phyloP scores from a whole-genome alignment of 1,140 invertebrate genomes.

The Drosophila albomicans region DNA sequence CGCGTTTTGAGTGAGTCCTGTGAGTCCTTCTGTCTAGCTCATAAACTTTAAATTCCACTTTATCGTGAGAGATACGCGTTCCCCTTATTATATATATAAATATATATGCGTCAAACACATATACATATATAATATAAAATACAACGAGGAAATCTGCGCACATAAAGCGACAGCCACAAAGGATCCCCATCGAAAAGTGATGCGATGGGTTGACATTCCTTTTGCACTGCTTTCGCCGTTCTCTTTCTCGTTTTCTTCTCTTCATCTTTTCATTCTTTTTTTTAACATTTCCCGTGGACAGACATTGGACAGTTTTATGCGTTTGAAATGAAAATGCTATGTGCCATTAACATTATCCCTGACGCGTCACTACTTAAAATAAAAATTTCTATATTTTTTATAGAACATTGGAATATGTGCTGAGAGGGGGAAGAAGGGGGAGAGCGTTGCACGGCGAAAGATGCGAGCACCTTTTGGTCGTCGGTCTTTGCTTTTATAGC shows the following conservation, averaged over 20 bases:
- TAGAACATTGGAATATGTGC: slow-evolving; percentile 48
- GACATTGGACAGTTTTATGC: slow-evolving; percentile 75
- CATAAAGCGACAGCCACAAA: slow-evolving; percentile 74
- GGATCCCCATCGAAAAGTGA: slow-evolving; percentile 21
- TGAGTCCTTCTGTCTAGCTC: slow-evolving; percentile 60
- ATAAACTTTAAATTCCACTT: slow-evolving; percentile 78
- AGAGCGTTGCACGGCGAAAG: slow-evolving; percentile 8
- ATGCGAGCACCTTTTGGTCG: slow-evolving; percentile 72
- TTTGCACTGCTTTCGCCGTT: slow-evolving; percentile 30
- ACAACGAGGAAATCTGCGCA: slow-evolving; percentile 61
- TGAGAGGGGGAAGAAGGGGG: too few relatives aligned
- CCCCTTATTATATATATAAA: slow-evolving; percentile 58
- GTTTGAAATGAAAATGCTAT: slow-evolving; percentile 83
- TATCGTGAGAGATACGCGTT: slow-evolving; percentile 65
- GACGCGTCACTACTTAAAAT: slow-evolving; percentile 84
- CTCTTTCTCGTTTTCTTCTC: slow-evolving; percentile 17
- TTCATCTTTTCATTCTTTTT: slow-evolving; percentile 22
- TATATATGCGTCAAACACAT: neutral
- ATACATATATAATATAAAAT: slow-evolving; percentile 43
- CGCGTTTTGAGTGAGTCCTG: slow-evolving; percentile 17
- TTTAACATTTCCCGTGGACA: slow-evolving; percentile 59
- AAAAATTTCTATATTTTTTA: slow-evolving; percentile 83
- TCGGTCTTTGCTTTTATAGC: slow-evolving; percentile 76
- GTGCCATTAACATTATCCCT: slow-evolving; percentile 83
- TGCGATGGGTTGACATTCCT: slow-evolving; percentile 46